A percentile compares a stretch with the other conserved stretches of the same genome.
These are phyloP conservation scores for Nycticebus coucang DNA, from an alignment of 2,113 vertebrate genomes.

Conservation along the genomic window DNA sequence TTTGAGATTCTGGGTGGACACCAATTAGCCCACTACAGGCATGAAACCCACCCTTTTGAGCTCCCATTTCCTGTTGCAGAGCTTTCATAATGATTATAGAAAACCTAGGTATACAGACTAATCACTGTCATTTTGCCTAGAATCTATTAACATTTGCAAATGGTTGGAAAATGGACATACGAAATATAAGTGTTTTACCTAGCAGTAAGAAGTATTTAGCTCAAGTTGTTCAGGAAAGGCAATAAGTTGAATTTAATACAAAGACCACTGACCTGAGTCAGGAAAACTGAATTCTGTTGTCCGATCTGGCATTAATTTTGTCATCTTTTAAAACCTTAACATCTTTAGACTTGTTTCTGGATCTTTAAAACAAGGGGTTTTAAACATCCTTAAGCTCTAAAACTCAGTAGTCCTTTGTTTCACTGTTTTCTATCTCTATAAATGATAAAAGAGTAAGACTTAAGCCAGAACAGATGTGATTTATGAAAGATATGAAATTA, in stretches of 20 bases:
- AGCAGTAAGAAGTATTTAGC: neutral
- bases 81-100: neutral
- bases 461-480: neutral
- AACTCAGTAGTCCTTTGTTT: neutral
- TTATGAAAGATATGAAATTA: neutral
- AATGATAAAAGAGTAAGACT: neutral
- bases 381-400: neutral
- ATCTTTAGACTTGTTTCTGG: neutral
- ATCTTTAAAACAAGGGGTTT: neutral
- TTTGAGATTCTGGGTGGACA: neutral
- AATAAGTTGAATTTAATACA: neutral
- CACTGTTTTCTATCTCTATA: neutral
- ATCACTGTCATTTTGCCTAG: neutral
- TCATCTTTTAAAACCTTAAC: neutral
- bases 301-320: neutral
- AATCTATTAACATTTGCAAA: neutral
- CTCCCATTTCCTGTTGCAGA: neutral
- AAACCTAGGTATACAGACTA: neutral
- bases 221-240: neutral
- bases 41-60: neutral
- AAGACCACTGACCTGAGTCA: neutral
- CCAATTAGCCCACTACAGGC: neutral
- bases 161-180: neutral
- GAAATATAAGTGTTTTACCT: neutral
- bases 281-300: neutral